These are phyloP conservation scores for Elgonia sp. DNA, from an alignment of 2,888 invertebrate genomes.

Conservation along the genomic window DNA sequence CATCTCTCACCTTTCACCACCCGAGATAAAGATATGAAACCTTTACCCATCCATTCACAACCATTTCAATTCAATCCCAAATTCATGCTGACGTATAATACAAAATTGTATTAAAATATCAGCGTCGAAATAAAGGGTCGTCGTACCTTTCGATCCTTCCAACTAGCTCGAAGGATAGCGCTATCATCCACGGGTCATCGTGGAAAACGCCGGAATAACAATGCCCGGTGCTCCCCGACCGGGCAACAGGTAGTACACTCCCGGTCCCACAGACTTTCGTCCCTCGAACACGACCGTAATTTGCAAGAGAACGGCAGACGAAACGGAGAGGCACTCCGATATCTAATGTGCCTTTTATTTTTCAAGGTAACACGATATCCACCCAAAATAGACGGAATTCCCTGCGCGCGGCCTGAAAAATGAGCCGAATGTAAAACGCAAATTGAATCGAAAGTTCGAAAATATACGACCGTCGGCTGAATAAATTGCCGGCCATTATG, in stretches of 20 bases:
- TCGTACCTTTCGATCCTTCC: background rate
- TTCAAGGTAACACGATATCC: constrained; percentile 73
- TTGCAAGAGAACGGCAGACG: constrained; percentile 68
- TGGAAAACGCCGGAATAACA: constrained; percentile 69
- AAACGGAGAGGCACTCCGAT: constrained; percentile 50
- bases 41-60: constrained; percentile 9
- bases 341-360: constrained; percentile 70
- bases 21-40: background rate
- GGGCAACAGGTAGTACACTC: constrained; percentile 71
- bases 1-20: no score
- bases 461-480: constrained; percentile 59
- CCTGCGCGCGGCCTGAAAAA: constrained; percentile 68
- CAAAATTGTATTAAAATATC: constrained; percentile 64
- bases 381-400: constrained; percentile 70
- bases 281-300: constrained; percentile 60
- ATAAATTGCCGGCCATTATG: constrained; percentile 72
- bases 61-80: constrained; percentile 1
- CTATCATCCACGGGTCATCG: constrained; percentile 63
- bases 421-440: constrained; percentile 75
- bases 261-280: constrained; percentile 63
- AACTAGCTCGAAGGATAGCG: constrained; percentile 27
- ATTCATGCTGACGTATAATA: constrained; percentile 1
- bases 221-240: constrained; percentile 34
- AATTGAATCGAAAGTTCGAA: constrained; percentile 75
- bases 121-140: constrained; percentile 48